Conservation (phyloP, 2,888 invertebrate species). For the Anagyrus pseudococci region DNA sequence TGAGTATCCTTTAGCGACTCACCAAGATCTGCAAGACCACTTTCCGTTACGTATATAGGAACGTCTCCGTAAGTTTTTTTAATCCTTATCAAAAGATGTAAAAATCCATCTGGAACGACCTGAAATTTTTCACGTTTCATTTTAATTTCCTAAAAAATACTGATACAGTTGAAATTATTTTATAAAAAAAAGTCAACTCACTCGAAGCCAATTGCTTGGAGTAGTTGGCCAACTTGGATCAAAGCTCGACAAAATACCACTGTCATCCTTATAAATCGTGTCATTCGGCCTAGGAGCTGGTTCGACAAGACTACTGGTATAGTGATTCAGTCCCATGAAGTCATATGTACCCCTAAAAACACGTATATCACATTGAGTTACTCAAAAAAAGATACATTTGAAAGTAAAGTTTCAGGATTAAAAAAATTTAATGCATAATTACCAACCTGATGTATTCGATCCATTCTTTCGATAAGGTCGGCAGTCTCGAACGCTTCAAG, state of each 20-base stretch:
- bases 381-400: no score
- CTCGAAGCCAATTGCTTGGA: no score
- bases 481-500: slow-evolving; percentile 59
- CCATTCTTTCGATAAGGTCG: slow-evolving; percentile 64
- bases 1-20: background rate
- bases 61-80: background rate
- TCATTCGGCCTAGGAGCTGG: slow-evolving; percentile 41
- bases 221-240: slow-evolving; percentile 10
- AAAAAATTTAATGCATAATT: no score
- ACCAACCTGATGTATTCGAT: slow-evolving; percentile 54
- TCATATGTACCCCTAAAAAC: slow-evolving; percentile 67
- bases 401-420: no score
- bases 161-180: no score
- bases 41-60: background rate
- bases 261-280: slow-evolving; percentile 3
- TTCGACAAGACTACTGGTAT: slow-evolving; percentile 66
- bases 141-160: no score
- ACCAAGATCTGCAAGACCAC: background rate
- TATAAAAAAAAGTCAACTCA: no score
- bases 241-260: background rate
- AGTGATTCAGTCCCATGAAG: slow-evolving; percentile 78
- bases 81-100: background rate
- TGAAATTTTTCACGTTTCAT: no score
- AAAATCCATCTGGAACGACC: background rate
- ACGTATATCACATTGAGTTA: no score